phyloP scores from a whole-genome alignment of 2,888 invertebrate species.

The Apamea sordens region DNA sequence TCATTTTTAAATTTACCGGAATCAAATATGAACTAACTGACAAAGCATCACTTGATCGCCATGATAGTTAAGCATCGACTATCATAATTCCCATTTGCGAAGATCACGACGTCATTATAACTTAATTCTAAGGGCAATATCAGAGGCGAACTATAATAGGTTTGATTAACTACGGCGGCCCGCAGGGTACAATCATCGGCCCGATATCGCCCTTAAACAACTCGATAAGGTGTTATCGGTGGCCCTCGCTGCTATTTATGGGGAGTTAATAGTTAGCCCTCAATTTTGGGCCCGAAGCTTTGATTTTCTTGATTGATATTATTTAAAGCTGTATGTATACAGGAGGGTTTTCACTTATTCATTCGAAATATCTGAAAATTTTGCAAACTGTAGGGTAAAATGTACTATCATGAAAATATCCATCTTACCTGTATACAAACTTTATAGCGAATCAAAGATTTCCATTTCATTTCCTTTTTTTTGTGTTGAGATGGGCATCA shows the following conservation, averaged over 20 bases:
- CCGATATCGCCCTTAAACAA: slow-evolving; percentile 85
- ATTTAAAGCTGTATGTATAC: not conserved
- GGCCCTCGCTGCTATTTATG: slow-evolving; percentile 84
- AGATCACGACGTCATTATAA: slow-evolving; percentile 61
- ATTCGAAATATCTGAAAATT: no score
- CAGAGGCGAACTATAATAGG: slow-evolving; percentile 73
- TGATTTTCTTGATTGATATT: slow-evolving; percentile 62
- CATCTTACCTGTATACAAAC: no score
- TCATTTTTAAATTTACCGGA: not conserved
- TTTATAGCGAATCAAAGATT: no score
- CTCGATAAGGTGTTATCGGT: slow-evolving; percentile 87
- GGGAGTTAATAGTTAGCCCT: slow-evolving; percentile 85
- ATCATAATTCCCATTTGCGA: slow-evolving; percentile 60
- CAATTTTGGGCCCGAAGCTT: slow-evolving; percentile 70
- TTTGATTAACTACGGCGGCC: slow-evolving; percentile 80
- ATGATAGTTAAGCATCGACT: slow-evolving; percentile 41
- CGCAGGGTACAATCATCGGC: slow-evolving; percentile 83
- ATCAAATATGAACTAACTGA: not conserved
- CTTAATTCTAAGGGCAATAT: slow-evolving; percentile 64
- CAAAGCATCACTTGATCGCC: not conserved
- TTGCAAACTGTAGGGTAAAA: no score
- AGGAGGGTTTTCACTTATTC: no score
- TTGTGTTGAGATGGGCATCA: not conserved
- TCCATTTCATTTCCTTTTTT: not conserved
- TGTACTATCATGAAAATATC: no score